phyloP scores from a whole-genome alignment of 2,888 invertebrate genomes.

The Sisyra nigra region DNA sequence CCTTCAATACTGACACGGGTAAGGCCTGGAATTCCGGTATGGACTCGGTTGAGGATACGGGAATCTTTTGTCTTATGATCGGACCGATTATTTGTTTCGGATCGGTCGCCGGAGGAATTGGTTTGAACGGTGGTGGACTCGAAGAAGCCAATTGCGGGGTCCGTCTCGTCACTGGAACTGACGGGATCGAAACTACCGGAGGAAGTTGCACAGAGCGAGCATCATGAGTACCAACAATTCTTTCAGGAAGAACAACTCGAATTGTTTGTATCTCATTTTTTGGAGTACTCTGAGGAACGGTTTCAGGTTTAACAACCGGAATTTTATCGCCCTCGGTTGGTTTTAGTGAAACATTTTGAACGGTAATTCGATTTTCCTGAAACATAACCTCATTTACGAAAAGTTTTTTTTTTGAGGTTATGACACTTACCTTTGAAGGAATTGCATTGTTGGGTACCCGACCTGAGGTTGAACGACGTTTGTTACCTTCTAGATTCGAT shows the following conservation, averaged over 20 bases:
- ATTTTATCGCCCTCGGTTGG: constrained; percentile 7
- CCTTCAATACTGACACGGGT: constrained; percentile 38
- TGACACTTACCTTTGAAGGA: constrained; percentile 2
- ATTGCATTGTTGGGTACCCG: not conserved
- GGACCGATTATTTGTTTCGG: constrained; percentile 2
- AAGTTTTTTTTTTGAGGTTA: not conserved
- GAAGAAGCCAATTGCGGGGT: constrained; percentile 20
- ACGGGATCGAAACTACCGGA: not conserved
- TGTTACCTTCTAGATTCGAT: constrained; percentile 56
- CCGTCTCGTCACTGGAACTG: not conserved
- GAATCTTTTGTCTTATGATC: constrained; percentile 14
- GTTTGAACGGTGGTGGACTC: constrained; percentile 57
- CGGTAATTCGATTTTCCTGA: constrained; percentile 11
- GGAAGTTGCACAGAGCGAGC: not conserved
- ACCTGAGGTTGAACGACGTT: constrained; percentile 41
- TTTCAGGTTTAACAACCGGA: constrained; percentile 6
- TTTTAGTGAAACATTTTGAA: constrained; percentile 7
- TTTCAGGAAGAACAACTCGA: constrained; percentile 7
- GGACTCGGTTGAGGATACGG: constrained; percentile 21
- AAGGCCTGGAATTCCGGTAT: constrained; percentile 36
- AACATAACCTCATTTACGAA: not conserved
- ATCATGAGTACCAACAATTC: not conserved
- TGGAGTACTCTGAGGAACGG: not conserved
- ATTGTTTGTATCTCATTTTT: not conserved
- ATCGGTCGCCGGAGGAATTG: constrained; percentile 43